Evolutionary conservation across 1,140 invertebrate species (phyloP).

Genomic region (Eumaeus atala): DNA sequence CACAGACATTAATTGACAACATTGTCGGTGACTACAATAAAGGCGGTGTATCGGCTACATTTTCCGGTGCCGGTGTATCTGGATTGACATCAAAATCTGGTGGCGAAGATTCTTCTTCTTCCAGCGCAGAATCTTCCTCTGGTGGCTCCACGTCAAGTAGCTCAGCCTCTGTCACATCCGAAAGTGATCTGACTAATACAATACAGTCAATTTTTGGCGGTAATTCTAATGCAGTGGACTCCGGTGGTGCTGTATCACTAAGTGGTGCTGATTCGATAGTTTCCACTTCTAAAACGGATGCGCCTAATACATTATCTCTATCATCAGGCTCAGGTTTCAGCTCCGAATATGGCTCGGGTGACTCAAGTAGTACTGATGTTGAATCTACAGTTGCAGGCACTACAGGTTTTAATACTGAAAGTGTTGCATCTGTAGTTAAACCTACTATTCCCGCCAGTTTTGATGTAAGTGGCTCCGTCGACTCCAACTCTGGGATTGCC

Average conservation of each 20-base stretch:
- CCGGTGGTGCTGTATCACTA: background rate
- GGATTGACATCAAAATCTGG: conserved; percentile 10
- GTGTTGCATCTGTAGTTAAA: too few relatives aligned
- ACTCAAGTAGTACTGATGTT: too few relatives aligned
- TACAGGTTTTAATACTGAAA: too few relatives aligned
- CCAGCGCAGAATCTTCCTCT: too few relatives aligned
- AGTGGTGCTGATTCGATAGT: background rate
- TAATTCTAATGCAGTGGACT: background rate
- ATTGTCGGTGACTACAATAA: conserved; percentile 58
- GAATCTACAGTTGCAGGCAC: too few relatives aligned
- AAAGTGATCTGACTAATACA: background rate
- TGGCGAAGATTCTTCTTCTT: background rate
- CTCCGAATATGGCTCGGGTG: too few relatives aligned
- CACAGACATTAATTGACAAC: conserved; percentile 53
- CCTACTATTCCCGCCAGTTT: too few relatives aligned
- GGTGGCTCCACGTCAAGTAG: background rate
- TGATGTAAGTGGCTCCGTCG: too few relatives aligned
- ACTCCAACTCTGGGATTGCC: too few relatives aligned
- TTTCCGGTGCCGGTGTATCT: conserved; percentile 26
- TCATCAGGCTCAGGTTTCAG: background rate
- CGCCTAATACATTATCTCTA: background rate
- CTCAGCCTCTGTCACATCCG: background rate
- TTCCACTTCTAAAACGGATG: background rate
- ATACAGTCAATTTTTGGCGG: conserved; percentile 2
- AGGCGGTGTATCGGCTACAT: conserved; percentile 33